A percentile compares a stretch with the other conserved stretches of the same genome.
Conservation (phyloP, 1,140 invertebrate species). For the Brachionus sp. region DNA sequence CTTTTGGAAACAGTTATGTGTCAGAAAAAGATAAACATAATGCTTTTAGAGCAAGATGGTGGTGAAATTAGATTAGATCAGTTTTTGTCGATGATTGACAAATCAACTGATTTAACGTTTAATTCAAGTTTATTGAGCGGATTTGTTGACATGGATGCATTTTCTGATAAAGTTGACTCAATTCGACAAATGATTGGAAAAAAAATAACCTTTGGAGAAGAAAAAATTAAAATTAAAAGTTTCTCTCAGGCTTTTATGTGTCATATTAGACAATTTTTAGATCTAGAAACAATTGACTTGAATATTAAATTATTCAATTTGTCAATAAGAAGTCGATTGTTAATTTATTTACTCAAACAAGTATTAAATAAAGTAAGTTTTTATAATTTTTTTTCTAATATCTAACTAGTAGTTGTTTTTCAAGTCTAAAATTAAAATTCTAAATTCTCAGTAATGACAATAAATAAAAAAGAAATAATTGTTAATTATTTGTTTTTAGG, state of each 20-base stretch:
- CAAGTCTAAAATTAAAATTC: neutral
- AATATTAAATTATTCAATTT: conserved; percentile 8
- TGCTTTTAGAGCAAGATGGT: neutral
- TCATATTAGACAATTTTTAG: neutral
- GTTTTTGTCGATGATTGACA: neutral
- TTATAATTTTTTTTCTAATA: neutral
- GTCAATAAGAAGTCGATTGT: neutral
- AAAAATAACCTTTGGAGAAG: neutral
- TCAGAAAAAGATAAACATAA: neutral
- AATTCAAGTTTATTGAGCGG: neutral
- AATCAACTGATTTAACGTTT: neutral
- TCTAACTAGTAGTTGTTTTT: neutral
- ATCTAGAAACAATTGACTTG: neutral
- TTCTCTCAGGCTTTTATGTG: neutral
- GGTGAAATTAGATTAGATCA: neutral
- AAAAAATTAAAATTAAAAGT: neutral
- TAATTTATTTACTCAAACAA: neutral
- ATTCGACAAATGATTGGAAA: neutral
- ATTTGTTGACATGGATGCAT: neutral
- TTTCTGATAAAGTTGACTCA: neutral
- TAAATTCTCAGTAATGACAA: no score
- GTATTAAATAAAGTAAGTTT: neutral
- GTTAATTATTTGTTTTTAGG: no score
- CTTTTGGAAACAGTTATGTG: neutral
- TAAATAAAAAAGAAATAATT: no score